Percentiles rank a stretch among this genome's conserved stretches.
Conservation (phyloP, 2,888 invertebrate species). For the Melieria crassipennis region DNA sequence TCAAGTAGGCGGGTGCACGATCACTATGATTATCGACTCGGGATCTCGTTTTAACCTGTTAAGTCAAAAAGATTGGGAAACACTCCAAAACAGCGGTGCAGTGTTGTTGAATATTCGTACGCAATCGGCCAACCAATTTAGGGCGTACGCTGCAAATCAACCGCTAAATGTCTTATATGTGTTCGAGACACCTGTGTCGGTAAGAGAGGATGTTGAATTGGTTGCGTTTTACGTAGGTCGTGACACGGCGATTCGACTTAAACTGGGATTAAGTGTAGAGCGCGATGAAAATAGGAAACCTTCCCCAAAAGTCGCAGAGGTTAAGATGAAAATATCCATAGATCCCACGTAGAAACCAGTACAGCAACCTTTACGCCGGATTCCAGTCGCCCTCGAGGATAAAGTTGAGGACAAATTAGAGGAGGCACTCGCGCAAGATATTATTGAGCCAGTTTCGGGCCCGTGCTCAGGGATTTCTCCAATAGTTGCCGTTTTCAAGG, state of each 20-base stretch:
- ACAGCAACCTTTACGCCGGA: constrained; percentile 48
- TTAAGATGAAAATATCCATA: constrained; percentile 41
- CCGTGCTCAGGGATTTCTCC: constrained; percentile 28
- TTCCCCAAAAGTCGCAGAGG: constrained; percentile 6
- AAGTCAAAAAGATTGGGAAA: no score
- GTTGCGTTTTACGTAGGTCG: neutral
- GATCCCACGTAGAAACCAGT: constrained; percentile 47
- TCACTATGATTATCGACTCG: no score
- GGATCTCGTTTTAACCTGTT: no score
- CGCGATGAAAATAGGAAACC: constrained; percentile 1
- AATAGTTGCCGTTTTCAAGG: constrained; percentile 18
- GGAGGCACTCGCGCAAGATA: constrained; percentile 40
- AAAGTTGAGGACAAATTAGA: constrained; percentile 35
- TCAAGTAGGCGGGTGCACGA: no score
- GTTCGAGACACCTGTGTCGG: no score
- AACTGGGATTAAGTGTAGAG: constrained; percentile 15
- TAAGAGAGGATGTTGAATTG: no score
- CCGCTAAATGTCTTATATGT: no score
- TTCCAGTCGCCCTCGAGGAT: constrained; percentile 50
- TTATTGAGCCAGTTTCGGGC: constrained; percentile 30
- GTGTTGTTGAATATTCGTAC: no score
- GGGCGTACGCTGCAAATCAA: no score
- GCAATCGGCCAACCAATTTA: no score
- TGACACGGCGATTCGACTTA: constrained; percentile 27
- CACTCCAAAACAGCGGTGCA: no score